Conservation (phyloP, 2,888 invertebrate genomes). For the Trypoxylon attenuatum region DNA sequence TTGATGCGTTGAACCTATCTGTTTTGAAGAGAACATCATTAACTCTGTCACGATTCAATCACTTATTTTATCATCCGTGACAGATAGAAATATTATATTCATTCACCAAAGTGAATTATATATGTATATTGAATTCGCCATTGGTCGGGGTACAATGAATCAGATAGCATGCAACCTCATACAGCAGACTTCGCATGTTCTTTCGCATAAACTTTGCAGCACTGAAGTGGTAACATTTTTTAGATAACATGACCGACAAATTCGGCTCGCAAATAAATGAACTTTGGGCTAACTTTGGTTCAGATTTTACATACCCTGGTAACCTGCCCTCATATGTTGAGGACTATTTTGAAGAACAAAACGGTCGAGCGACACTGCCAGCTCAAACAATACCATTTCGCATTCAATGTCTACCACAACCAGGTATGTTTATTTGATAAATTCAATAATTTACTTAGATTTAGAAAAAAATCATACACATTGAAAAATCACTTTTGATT, state of each 20-base stretch:
- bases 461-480: background rate
- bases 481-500: background rate
- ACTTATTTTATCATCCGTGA: no score
- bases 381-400: conserved; percentile 48
- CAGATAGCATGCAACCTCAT: no score
- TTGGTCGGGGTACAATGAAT: no score
- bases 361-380: conserved; percentile 67
- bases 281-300: conserved; percentile 82
- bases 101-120: no score
- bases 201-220: conserved; percentile 36
- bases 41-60: no score
- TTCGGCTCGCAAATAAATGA: conserved; percentile 83
- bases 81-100: no score
- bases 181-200: background rate
- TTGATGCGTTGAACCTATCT: no score
- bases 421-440: conserved; percentile 76
- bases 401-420: conserved; percentile 86
- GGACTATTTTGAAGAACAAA: conserved; percentile 83
- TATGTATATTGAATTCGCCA: no score
- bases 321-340: conserved; percentile 83
- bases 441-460: background rate
- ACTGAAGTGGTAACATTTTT: conserved; percentile 59
- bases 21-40: no score
- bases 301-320: conserved; percentile 82
- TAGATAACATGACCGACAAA: conserved; percentile 85